A percentile compares a stretch with the other conserved stretches of the same genome.
These are phyloP conservation scores for Scaptomyza pallida DNA, from an alignment of 1,140 invertebrate genomes.

Conservation along the genomic window DNA sequence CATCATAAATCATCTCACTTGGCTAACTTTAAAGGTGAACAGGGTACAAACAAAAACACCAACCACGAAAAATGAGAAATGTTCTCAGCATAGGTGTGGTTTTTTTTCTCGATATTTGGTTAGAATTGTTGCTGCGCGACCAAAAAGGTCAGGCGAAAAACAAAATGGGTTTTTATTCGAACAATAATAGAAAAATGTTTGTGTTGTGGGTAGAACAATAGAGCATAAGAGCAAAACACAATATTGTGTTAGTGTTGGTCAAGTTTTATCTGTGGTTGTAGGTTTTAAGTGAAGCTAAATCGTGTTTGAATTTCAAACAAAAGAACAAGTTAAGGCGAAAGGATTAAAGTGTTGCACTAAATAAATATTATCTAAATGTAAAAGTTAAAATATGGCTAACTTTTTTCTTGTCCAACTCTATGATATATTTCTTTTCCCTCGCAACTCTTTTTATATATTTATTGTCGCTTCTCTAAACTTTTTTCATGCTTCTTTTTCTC, in stretches of 20 bases:
- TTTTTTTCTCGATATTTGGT: not conserved
- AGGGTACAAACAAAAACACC: constrained; percentile 13
- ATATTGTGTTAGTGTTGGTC: not conserved
- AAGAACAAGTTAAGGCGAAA: not conserved
- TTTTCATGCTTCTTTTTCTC: no score
- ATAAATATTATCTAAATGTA: not conserved
- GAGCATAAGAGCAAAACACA: not conserved
- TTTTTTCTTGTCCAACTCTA: no score
- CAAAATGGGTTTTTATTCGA: not conserved
- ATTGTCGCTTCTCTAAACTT: no score
- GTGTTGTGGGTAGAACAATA: not conserved
- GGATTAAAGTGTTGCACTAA: no score
- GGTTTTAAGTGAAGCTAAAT: not conserved
- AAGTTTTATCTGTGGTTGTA: no score
- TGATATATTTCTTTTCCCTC: no score
- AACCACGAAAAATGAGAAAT: constrained; percentile 6
- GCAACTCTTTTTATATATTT: not conserved
- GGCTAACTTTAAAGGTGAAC: constrained; percentile 11
- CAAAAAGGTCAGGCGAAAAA: not conserved
- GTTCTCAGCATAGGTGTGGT: not conserved
- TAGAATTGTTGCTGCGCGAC: not conserved
- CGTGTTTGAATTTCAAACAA: not conserved
- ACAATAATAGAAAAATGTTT: not conserved
- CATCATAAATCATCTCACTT: constrained; percentile 46
- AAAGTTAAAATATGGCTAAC: no score